Conservation (phyloP, 2,888 invertebrate genomes). For the Lasioglossum malachurum region DNA sequence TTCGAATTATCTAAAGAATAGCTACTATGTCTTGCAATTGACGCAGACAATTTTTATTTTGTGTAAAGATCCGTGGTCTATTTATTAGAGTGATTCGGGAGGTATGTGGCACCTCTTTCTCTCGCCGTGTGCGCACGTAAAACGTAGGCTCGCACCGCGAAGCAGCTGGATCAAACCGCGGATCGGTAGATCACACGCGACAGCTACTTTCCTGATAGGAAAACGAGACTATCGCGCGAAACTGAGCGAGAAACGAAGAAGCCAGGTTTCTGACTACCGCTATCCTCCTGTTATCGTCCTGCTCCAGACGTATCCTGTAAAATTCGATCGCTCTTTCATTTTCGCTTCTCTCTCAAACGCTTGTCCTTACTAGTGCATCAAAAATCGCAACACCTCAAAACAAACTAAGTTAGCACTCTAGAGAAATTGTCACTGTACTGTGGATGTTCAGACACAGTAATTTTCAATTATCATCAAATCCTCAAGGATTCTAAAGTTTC, state of each 20-base stretch:
- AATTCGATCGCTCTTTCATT: conserved; percentile 7
- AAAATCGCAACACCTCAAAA: not conserved
- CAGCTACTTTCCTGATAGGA: not conserved
- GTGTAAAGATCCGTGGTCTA: not conserved
- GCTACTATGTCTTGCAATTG: no score
- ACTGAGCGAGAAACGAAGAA: not conserved
- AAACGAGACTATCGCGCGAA: not conserved
- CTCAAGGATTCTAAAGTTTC: not conserved
- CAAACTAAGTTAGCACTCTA: not conserved
- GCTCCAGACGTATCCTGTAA: not conserved
- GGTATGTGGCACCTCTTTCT: not conserved
- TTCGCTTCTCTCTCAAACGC: not conserved
- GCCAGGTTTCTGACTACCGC: not conserved
- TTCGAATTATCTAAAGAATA: no score
- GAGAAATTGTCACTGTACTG: not conserved
- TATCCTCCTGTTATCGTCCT: conserved; percentile 42
- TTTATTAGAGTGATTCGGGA: not conserved
- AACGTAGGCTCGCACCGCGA: not conserved
- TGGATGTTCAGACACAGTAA: not conserved
- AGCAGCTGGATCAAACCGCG: not conserved
- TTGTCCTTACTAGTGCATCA: not conserved
- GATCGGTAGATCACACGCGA: not conserved
- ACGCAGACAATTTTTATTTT: not conserved
- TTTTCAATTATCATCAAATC: not conserved
- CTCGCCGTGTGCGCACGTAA: not conserved